Base-by-base conservation (phyloP, 2,888 invertebrate species). In the Carabus problematicus region DNA sequence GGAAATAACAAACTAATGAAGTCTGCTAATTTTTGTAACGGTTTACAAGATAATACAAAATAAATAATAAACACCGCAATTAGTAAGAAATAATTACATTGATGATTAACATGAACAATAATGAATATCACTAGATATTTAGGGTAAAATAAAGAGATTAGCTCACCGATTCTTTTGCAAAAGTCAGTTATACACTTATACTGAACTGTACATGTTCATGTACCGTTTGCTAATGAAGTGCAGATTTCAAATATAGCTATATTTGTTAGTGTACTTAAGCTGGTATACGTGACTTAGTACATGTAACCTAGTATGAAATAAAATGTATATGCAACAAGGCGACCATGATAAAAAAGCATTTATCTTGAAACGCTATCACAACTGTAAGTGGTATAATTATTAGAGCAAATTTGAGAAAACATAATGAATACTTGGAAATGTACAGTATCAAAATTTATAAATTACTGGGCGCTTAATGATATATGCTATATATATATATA, bases 261-360 rank as follows among this genome's bases (percentile, higher is more conserved):
- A 67, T 67, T 60, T 67, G 67, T 59, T 54, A 67, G 19, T 60
- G 19, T 52, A 43, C 54, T 60, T 16, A n/a, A 1, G 19, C 12
- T 67, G 49, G 52, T 39, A 47, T 67, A 67, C 67, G 67, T 67
- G 67, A 67, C 67, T 54, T 19, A n/a, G 9, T 43, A 67, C 67
- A 67, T 67, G 67, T 67, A 67, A 41, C 18, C 54, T 40, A 41
- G 49, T 62, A 49, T 29, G 49, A 62, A 62, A 62, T 62, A 45
- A 61, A 61, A 61, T 47, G 61, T 39, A 62, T 29, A 18, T 39
- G 14, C 45, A 9, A 8, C 49, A 18, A n/a, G 7, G 41, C 41
- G 9, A 7, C 18, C 12, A 18, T 40, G 54, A 63, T 63, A 63
- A 63, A n/a, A n/a, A n/a, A 63, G n/a, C 41, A 41, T 49, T 63